Base-by-base conservation (phyloP, 2,888 invertebrate species). In the Notocelia uddmanniana region DNA sequence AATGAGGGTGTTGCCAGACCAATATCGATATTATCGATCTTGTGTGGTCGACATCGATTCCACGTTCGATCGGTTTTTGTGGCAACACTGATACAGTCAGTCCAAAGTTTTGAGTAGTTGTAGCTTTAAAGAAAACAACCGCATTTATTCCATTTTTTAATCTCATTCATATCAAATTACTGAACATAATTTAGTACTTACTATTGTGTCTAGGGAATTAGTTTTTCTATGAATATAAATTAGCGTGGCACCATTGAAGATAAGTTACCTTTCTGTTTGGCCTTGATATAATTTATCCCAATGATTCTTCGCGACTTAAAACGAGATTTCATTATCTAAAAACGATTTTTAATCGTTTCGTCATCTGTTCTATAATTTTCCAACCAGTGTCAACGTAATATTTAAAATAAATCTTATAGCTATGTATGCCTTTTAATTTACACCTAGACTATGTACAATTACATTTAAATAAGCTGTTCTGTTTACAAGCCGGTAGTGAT, bases 121-220 rank as follows among this genome's bases (percentile, higher is more conserved):
- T 26, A 58, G 45, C 18, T 45, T 23, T 26, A 70, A 74, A 71
- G 58, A 77, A 83, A 82, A 84, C 76, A 74, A 77, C 37, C 59
- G 72, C 54, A 73, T 81, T 81, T 75, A 77, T 84, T 85, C 82
- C 76, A 81, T 80, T 85, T 89, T 92, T 92, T 92, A 92, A 91
- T 92, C 91, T 93, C 92, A 87, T 88, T 83, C 87, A 92, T 93
- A 92, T 91, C 91, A 93, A 92, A 92, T 90, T 89, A 92, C 84
- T 83, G 92, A 91, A 92, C 90, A 92, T 92, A 91, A 90, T 87
- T 92, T 90, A 89, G 80, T 80, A 82, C 80, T 83, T 79, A 79
- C 87, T 89, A 90, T 85, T 84, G 85, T 86, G 78, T 85, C 86
- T 89, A 89, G 86, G 80, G 83, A 84, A 87, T 89, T 85, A 85